phyloP scores from a whole-genome alignment of 2,113 vertebrate species.

The Trachemys scripta region DNA sequence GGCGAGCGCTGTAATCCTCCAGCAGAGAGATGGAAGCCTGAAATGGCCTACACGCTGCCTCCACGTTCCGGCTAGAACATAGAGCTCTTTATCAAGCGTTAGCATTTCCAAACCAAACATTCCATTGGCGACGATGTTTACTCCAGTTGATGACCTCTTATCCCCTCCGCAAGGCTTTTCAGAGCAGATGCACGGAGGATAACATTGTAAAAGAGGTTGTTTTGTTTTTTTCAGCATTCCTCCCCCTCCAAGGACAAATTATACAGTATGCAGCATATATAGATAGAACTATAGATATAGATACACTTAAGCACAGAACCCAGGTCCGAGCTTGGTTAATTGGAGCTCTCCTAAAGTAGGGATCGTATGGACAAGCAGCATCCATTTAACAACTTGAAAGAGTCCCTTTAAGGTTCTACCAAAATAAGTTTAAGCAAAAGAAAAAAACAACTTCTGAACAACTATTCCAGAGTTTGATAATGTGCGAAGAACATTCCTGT shows the following conservation, averaged over 20 bases:
- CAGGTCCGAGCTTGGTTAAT: not conserved
- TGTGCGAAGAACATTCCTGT: slow-evolving; percentile 47
- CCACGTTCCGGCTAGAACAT: not conserved
- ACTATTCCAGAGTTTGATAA: slow-evolving; percentile 64
- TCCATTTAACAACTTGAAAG: slow-evolving; percentile 10
- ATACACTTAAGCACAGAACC: slow-evolving; percentile 66
- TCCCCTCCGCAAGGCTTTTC: slow-evolving; percentile 16
- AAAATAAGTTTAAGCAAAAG: slow-evolving; percentile 45
- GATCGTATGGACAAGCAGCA: not conserved
- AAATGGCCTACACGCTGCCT: slow-evolving; percentile 44
- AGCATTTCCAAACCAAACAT: not conserved
- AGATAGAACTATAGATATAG: not conserved
- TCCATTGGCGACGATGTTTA: not conserved
- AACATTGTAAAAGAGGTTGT: not conserved
- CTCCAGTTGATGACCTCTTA: not conserved
- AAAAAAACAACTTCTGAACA: slow-evolving; percentile 9
- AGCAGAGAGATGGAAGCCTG: not conserved
- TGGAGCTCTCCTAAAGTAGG: not conserved
- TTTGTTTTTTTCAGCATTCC: not conserved
- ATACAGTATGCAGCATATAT: not conserved
- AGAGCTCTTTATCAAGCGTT: not conserved
- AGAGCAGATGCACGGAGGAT: slow-evolving; percentile 38
- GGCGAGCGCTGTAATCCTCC: not conserved
- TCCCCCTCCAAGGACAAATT: not conserved
- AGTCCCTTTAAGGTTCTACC: slow-evolving; percentile 48